These are phyloP conservation scores for Aurelia coerulea DNA, from an alignment of 30 jellyfish, hydroid and myxozoan genomes.

Conservation along the genomic window DNA sequence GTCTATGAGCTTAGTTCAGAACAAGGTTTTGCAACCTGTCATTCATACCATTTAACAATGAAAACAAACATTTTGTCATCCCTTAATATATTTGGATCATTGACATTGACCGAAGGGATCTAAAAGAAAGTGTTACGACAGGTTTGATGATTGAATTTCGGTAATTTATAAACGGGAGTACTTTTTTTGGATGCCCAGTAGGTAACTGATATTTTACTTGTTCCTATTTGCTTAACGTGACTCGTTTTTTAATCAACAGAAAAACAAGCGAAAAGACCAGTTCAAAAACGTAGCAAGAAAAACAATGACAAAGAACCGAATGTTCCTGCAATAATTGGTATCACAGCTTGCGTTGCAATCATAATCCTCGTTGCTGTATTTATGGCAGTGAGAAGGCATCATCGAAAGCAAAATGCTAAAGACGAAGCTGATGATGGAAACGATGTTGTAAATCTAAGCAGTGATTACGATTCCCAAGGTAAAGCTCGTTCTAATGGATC, in stretches of 20 bases:
- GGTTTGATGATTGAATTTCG: no score
- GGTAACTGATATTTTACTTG: no score
- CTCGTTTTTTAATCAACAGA: neutral
- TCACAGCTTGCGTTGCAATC: conserved; percentile 78
- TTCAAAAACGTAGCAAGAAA: neutral
- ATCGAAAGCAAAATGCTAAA: conserved; percentile 21
- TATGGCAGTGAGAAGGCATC: conserved; percentile 79
- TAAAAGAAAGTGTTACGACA: no score
- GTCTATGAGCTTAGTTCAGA: no score
- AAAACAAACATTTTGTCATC: no score
- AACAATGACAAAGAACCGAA: conserved; percentile 54
- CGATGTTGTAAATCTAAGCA: conserved; percentile 61
- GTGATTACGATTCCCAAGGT: conserved; percentile 56
- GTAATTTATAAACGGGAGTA: no score
- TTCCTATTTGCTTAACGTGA: no score
- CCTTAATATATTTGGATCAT: no score
- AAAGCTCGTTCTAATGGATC: conserved; percentile 23
- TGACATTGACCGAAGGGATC: no score
- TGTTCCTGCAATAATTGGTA: conserved; percentile 84
- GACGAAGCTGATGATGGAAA: conserved; percentile 41
- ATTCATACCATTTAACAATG: no score
- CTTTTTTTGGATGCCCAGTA: no score
- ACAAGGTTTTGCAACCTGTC: no score
- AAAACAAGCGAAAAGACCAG: neutral
- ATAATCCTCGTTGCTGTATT: conserved; percentile 79